Evolutionary conservation across 2,888 invertebrate genomes (phyloP).

Genomic region (Machimus atricapillus): DNA sequence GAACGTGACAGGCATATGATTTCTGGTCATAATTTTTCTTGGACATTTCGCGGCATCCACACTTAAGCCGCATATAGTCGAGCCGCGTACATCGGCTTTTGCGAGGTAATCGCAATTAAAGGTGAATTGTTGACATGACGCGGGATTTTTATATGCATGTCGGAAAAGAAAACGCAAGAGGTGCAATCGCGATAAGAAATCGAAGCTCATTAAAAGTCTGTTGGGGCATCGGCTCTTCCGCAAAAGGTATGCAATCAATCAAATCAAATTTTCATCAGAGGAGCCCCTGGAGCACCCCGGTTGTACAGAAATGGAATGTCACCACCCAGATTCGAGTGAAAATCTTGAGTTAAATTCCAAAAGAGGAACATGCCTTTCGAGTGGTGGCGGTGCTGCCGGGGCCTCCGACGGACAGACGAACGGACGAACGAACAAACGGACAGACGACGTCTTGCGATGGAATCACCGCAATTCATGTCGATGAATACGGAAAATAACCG

Average conservation of each 20-base stretch:
- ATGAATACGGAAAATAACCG: slow-evolving; percentile 26
- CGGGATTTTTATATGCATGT: background rate
- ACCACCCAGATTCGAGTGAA: slow-evolving; percentile 31
- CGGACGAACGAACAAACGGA: background rate
- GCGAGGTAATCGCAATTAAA: slow-evolving; percentile 1
- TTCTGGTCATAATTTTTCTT: background rate
- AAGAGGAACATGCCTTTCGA: background rate
- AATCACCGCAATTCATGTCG: background rate
- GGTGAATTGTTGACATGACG: background rate
- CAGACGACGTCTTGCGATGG: background rate
- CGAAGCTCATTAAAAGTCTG: slow-evolving; percentile 5
- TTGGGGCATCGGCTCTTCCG: background rate
- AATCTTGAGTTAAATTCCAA: slow-evolving; percentile 19
- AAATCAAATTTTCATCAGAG: slow-evolving; percentile 31
- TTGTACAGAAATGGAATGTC: slow-evolving; percentile 27
- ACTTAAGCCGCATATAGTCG: background rate
- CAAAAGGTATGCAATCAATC: slow-evolving; percentile 37
- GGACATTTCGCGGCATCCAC: background rate
- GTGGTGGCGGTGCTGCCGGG: background rate
- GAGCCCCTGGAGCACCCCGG: background rate
- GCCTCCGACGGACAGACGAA: background rate
- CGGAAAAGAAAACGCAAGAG: background rate
- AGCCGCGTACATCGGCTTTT: background rate
- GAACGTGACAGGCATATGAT: background rate
- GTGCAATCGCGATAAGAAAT: background rate